Evolutionary conservation across 2,888 invertebrate genomes (phyloP).

Genomic region (Chrysolina oricalcia): DNA sequence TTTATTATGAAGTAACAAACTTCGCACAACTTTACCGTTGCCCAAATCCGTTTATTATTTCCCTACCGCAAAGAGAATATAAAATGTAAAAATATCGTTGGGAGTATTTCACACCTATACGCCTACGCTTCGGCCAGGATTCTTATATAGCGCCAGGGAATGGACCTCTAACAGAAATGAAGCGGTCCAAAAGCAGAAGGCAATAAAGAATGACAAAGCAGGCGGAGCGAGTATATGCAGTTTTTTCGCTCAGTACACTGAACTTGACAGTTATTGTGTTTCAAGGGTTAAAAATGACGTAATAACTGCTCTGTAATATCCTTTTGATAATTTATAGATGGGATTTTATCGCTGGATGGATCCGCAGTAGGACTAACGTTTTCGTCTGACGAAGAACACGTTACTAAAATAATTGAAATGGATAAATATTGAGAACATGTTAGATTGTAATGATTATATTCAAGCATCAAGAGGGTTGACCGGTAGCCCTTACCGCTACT

Average conservation of each 20-base stretch:
- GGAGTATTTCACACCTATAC: background rate
- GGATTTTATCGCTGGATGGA: background rate
- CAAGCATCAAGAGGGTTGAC: too few relatives aligned
- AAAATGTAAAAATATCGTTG: background rate
- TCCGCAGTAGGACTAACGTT: background rate
- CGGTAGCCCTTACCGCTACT: too few relatives aligned
- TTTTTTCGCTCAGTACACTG: conserved; percentile 2
- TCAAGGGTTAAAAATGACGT: conserved; percentile 5
- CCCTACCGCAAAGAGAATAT: background rate
- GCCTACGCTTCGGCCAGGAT: background rate
- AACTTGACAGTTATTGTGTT: conserved; percentile 13
- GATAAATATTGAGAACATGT: too few relatives aligned
- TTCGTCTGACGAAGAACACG: too few relatives aligned
- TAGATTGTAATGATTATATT: too few relatives aligned
- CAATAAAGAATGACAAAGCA: conserved; percentile 12
- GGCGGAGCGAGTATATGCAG: conserved; percentile 2
- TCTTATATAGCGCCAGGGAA: background rate
- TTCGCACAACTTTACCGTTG: background rate
- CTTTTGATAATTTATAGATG: conserved; percentile 16
- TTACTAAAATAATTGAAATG: too few relatives aligned
- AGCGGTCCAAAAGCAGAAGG: conserved; percentile 6
- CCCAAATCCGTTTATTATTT: background rate
- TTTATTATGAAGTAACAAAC: background rate
- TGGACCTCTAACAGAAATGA: conserved; percentile 13
- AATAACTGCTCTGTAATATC: conserved; percentile 11